A percentile compares a stretch with the other conserved stretches of the same genome.
These are phyloP conservation scores for Luscinia megarhynchos DNA, from an alignment of 2,797 vertebrate species.

Conservation along the genomic window DNA sequence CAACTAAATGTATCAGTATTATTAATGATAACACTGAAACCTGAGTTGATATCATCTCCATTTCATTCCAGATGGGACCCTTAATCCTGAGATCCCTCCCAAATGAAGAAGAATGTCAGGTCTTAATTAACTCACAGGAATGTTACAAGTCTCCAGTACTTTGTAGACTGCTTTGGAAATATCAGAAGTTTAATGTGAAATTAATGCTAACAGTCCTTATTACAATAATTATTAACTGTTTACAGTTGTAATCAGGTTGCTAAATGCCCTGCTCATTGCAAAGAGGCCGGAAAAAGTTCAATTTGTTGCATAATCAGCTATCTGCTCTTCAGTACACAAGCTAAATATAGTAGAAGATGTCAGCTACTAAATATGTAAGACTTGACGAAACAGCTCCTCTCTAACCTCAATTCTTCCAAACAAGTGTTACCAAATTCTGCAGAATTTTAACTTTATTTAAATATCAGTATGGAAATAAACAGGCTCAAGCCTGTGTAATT, in stretches of 20 bases:
- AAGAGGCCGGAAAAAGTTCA: slow-evolving; percentile 49
- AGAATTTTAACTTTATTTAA: slow-evolving; percentile 36
- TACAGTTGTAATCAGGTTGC: slow-evolving; percentile 52
- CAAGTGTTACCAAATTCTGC: background rate
- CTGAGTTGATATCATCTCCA: background rate
- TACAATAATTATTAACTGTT: slow-evolving; percentile 65
- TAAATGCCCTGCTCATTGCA: slow-evolving; percentile 35
- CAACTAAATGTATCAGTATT: background rate
- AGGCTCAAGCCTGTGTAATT: background rate
- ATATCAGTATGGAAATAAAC: background rate
- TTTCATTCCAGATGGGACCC: background rate
- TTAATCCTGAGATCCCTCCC: background rate
- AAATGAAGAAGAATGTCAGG: background rate
- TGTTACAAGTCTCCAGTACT: background rate
- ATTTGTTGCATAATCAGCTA: slow-evolving; percentile 64
- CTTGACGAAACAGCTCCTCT: slow-evolving; percentile 57
- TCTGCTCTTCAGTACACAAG: slow-evolving; percentile 54
- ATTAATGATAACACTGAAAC: background rate
- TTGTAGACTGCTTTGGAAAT: slow-evolving; percentile 16
- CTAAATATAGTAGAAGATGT: slow-evolving; percentile 66
- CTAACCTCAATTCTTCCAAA: slow-evolving; percentile 36
- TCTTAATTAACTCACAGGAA: background rate
- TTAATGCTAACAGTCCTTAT: slow-evolving; percentile 49
- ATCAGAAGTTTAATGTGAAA: slow-evolving; percentile 6
- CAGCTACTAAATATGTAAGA: slow-evolving; percentile 68